A percentile compares a stretch with the other conserved stretches of the same genome.
These are phyloP conservation scores for Phrynosoma platyrhinos DNA, from an alignment of 2,113 vertebrate genomes.

Conservation along the genomic window DNA sequence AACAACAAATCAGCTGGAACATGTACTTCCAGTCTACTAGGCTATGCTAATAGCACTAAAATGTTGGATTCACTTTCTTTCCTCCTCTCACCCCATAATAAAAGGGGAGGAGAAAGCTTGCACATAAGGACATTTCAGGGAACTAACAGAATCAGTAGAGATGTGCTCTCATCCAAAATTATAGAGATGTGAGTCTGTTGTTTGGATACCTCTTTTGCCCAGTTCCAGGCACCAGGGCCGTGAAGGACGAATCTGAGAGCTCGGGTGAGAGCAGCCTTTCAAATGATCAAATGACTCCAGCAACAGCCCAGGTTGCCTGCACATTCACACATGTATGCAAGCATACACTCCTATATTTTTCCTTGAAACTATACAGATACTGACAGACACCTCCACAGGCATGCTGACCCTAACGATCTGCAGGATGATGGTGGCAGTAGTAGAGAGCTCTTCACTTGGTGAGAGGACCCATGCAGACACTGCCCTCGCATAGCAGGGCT, in stretches of 20 bases:
- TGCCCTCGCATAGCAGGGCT: neutral
- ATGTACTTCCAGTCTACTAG: neutral
- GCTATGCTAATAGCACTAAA: too few relatives aligned
- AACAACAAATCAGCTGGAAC: too few relatives aligned
- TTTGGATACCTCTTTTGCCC: slow-evolving; percentile 33
- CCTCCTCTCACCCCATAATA: neutral
- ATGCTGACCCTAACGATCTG: neutral
- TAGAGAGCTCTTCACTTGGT: neutral
- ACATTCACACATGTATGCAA: neutral
- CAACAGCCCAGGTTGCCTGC: neutral
- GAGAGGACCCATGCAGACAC: neutral
- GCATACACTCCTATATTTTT: neutral
- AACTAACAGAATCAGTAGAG: slow-evolving; percentile 15
- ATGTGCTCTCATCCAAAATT: slow-evolving; percentile 15
- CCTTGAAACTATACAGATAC: neutral
- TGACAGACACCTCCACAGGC: neutral
- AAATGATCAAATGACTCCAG: neutral
- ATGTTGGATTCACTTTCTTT: neutral
- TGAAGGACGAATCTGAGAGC: neutral
- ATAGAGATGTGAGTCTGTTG: slow-evolving; percentile 28
- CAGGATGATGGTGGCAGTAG: neutral
- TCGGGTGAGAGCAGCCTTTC: neutral
- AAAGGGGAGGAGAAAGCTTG: neutral
- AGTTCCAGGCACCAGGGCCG: neutral
- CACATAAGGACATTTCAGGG: slow-evolving; percentile 1